phyloP scores from a whole-genome alignment of 2,888 invertebrate genomes.

The Diplolepis rosae region DNA sequence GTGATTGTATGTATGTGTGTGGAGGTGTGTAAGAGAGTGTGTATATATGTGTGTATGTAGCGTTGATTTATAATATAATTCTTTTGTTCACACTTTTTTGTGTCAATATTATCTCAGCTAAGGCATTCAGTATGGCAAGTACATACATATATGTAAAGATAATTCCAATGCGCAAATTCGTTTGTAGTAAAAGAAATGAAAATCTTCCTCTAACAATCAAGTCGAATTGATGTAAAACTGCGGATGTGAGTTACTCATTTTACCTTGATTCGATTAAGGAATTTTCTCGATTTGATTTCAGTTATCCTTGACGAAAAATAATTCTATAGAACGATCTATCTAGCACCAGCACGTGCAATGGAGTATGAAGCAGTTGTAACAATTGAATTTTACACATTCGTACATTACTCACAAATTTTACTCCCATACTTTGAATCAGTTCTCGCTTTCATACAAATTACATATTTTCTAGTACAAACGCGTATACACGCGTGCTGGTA shows the following conservation, averaged over 20 bases:
- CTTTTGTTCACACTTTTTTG: slow-evolving; percentile 44
- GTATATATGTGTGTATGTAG: slow-evolving; percentile 2
- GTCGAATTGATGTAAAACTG: slow-evolving; percentile 34
- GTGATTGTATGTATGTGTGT: no score
- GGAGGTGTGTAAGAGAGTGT: no score
- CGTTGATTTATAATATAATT: slow-evolving; percentile 46
- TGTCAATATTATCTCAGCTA: slow-evolving; percentile 63
- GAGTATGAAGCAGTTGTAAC: slow-evolving; percentile 42
- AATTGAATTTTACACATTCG: slow-evolving; percentile 11
- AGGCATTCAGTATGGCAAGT: slow-evolving; percentile 72
- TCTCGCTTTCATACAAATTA: not conserved
- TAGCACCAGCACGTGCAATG: slow-evolving; percentile 45
- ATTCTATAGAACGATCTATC: slow-evolving; percentile 34
- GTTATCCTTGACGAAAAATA: slow-evolving; percentile 42
- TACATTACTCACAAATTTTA: slow-evolving; percentile 5
- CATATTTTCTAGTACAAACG: slow-evolving; percentile 13
- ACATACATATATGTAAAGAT: slow-evolving; percentile 58
- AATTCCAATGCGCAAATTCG: slow-evolving; percentile 24
- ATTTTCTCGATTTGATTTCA: slow-evolving; percentile 28
- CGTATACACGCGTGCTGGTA: slow-evolving; percentile 7
- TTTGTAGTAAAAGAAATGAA: slow-evolving; percentile 32
- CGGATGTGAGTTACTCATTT: not conserved
- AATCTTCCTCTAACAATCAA: slow-evolving; percentile 31
- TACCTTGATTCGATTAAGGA: slow-evolving; percentile 1
- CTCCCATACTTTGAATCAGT: slow-evolving; percentile 15